Base-by-base conservation (phyloP, 2,113 vertebrate genomes). In the Thryonomys swinderianus region DNA sequence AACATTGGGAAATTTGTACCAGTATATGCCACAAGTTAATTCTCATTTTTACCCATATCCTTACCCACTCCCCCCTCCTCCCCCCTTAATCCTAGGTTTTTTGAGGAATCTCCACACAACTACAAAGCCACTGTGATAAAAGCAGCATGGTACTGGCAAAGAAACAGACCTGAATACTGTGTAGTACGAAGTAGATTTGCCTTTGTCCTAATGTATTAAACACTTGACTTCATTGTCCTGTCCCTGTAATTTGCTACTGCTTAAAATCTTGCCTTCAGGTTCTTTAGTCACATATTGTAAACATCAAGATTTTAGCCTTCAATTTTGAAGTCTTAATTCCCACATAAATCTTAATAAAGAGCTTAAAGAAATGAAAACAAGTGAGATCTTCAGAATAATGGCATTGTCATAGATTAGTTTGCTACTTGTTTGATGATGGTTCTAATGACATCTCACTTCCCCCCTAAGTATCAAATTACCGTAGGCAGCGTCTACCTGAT, bases 311-410 rank as follows among this genome's bases (percentile, higher is more conserved):
- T 95, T 90, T 59, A 85, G 0, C 21, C 92, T 83, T 85, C 53
- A 40, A 2, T 94, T 67, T 78, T 94, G 87, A 94, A 85, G 20
- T 73, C 64, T 91, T 80, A 20, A 83, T 34, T 51, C 20, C 25
- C 40, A 13, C 48, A 5, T 64, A 80, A 83, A 61, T 57, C 64
- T 69, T 90, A 66, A 45, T 48, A 91, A 95, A 27, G 73, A 94
- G 80, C 18, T 92, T n/a, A 76, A n/a, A 86, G 93, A 96, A 97
- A 90, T 94, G 51, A 88, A 92, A 97, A 2, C 37, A 83, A 21
- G 6, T 90, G 40, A 87, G 27, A 82, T 95, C 51, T 82, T 81
- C 64, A 80, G 12, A 89, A 76, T 74, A 71, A 42, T 88, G 0
- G 0, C 25, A 34, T 74, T 91, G 40, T 91, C 93, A 30, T 0